These are phyloP conservation scores for Bombylius major DNA, from an alignment of 2,888 invertebrate species.

Conservation along the genomic window DNA sequence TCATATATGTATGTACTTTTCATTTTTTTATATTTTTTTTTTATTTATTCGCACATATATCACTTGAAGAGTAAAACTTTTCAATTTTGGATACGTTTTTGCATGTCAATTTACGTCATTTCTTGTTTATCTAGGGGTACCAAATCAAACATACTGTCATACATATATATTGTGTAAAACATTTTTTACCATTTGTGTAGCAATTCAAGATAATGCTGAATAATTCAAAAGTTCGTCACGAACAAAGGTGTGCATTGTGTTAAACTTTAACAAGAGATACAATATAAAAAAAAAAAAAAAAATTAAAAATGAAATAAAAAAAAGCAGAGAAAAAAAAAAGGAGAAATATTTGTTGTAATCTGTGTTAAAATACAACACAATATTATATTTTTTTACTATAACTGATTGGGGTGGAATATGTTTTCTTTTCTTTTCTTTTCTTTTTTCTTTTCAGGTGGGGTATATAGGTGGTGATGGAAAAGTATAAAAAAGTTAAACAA, in stretches of 20 bases:
- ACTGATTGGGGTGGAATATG: background rate
- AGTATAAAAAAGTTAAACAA: too few relatives aligned
- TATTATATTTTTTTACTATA: background rate
- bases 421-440: slow-evolving; percentile 1
- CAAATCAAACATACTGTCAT: background rate
- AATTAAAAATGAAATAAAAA: background rate
- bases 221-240: slow-evolving; percentile 9
- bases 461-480: too few relatives aligned
- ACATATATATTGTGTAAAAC: background rate
- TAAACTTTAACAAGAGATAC: background rate
- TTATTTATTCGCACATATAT: too few relatives aligned
- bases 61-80: background rate
- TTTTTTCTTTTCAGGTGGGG: too few relatives aligned
- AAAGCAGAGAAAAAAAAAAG: too few relatives aligned
- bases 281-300: background rate
- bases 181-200: background rate
- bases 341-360: background rate
- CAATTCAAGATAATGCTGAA: background rate
- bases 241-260: background rate
- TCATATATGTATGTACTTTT: too few relatives aligned
- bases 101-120: slow-evolving; percentile 8
- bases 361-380: background rate
- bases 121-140: slow-evolving; percentile 2
- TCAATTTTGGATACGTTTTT: slow-evolving; percentile 5
- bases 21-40: too few relatives aligned